phyloP scores from a whole-genome alignment of 2,888 invertebrate species.

The Pollenia labialis region DNA sequence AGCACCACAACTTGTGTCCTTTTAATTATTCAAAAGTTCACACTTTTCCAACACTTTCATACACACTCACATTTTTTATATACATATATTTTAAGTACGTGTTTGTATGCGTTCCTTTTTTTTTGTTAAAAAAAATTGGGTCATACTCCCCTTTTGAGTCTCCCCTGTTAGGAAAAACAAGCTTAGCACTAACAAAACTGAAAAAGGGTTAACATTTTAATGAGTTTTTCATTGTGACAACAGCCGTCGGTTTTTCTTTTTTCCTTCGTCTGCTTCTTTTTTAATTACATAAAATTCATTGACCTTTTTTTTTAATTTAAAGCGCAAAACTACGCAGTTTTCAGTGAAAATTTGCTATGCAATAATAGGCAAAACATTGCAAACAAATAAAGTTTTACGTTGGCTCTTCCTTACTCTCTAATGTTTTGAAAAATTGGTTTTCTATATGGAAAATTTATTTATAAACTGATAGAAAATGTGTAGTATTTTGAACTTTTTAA shows the following conservation, averaged over 20 bases:
- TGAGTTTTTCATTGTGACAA: slow-evolving; percentile 62
- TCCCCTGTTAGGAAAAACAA: slow-evolving; percentile 28
- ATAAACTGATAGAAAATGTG: too few relatives aligned
- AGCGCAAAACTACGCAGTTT: slow-evolving; percentile 47
- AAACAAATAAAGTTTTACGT: slow-evolving; percentile 2
- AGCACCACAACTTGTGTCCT: slow-evolving; percentile 64
- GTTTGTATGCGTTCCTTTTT: slow-evolving; percentile 1
- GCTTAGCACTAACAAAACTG: slow-evolving; percentile 9
- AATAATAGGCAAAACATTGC: not conserved
- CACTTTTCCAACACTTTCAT: slow-evolving; percentile 59
- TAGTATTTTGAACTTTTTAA: too few relatives aligned
- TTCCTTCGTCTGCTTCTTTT: slow-evolving; percentile 17
- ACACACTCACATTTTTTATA: not conserved
- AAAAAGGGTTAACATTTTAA: slow-evolving; percentile 64
- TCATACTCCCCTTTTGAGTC: slow-evolving; percentile 28
- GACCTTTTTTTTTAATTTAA: slow-evolving; percentile 48
- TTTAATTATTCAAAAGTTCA: slow-evolving; percentile 69
- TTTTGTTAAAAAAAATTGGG: slow-evolving; percentile 30
- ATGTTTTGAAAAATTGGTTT: too few relatives aligned
- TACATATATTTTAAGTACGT: not conserved
- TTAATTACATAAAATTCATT: slow-evolving; percentile 64
- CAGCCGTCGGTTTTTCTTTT: slow-evolving; percentile 34
- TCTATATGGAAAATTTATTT: too few relatives aligned
- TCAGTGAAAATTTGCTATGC: not conserved
- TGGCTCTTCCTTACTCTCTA: not conserved